Conservation (phyloP, 2,797 vertebrate species). For the Crypturellus tataupa region DNA sequence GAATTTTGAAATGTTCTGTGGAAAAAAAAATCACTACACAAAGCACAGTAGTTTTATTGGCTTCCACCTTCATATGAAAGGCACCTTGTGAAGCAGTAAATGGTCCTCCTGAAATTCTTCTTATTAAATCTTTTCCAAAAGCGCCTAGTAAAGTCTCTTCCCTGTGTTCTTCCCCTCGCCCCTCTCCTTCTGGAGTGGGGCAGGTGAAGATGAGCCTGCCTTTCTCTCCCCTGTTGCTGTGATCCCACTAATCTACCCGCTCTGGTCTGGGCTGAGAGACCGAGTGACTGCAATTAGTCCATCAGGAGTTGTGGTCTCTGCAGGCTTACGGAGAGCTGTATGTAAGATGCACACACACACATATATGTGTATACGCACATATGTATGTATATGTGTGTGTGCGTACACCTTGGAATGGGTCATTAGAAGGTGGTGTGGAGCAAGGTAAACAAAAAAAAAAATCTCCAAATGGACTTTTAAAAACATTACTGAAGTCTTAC, state of each 20-base stretch:
- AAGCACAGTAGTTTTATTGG: constrained; percentile 53
- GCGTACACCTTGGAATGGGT: neutral
- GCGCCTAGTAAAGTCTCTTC: constrained; percentile 51
- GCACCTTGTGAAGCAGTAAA: constrained; percentile 70
- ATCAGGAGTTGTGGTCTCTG: constrained; percentile 79
- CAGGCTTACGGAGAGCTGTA: constrained; percentile 60
- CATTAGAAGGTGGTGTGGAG: neutral
- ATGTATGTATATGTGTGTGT: no score
- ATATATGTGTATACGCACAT: neutral
- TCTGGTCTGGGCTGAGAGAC: constrained; percentile 85
- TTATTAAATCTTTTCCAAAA: constrained; percentile 70
- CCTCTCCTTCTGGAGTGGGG: constrained; percentile 67
- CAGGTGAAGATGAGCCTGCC: constrained; percentile 76
- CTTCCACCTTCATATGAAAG: constrained; percentile 63
- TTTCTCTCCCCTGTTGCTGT: constrained; percentile 74
- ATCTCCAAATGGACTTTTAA: neutral
- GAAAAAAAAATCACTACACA: constrained; percentile 21
- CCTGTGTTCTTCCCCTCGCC: constrained; percentile 53
- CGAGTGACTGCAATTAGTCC: constrained; percentile 89
- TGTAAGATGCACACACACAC: neutral
- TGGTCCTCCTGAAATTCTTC: constrained; percentile 70
- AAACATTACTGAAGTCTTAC: neutral
- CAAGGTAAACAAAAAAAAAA: neutral
- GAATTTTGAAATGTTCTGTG: constrained; percentile 18
- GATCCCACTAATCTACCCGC: constrained; percentile 70